Evolutionary conservation across 2,113 vertebrate species (phyloP).

Genomic region (Amazona guildingii): DNA sequence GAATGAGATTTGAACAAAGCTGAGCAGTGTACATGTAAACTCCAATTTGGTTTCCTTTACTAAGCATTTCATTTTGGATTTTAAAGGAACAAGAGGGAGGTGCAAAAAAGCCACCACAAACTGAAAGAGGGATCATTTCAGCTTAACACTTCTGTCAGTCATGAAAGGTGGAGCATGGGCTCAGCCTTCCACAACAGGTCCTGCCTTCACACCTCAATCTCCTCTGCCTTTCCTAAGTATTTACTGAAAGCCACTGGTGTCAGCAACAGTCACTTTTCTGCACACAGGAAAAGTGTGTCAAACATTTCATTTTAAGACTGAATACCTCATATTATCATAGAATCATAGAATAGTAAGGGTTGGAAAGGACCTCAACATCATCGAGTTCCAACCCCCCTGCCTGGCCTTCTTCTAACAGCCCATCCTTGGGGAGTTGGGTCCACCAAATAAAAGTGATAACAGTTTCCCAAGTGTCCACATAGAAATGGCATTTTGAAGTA

Average conservation of each 20-base stretch:
- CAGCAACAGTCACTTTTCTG: neutral
- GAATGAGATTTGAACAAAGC: conserved; percentile 11
- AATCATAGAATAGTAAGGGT: no score
- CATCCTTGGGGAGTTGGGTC: neutral
- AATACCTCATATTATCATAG: neutral
- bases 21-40: neutral
- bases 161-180: neutral
- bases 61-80: conserved; percentile 19
- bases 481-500: neutral
- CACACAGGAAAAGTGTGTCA: neutral
- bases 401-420: neutral
- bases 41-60: neutral
- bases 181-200: neutral
- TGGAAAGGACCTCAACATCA: no score
- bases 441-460: neutral
- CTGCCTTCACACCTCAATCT: neutral
- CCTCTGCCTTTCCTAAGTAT: neutral
- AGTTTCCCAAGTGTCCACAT: neutral
- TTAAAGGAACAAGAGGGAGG: neutral
- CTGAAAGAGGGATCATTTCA: neutral
- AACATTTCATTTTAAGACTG: neutral
- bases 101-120: neutral
- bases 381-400: no score
- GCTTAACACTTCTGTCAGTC: neutral
- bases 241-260: neutral